Evolutionary conservation across 2,797 vertebrate genomes (phyloP).

Genomic region (Danio kyathit): DNA sequence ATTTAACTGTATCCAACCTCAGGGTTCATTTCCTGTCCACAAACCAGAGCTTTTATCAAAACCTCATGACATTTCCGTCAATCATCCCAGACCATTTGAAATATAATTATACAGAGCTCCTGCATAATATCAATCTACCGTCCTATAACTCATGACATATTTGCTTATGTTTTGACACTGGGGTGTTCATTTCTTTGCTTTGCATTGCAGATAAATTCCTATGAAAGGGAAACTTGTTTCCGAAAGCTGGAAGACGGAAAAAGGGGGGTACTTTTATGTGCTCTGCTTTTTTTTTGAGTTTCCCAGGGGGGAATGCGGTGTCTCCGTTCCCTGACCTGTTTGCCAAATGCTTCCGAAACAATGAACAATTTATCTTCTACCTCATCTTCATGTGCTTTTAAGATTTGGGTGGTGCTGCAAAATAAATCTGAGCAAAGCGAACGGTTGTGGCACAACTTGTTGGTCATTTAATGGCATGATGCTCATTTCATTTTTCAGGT

Average conservation of each 20-base stretch:
- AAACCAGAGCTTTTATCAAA: conserved; percentile 34
- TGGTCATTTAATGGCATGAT: not conserved
- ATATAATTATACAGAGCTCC: conserved; percentile 20
- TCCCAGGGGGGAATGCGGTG: conserved; percentile 72
- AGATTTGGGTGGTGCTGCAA: conserved; percentile 51
- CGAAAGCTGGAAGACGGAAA: conserved; percentile 35
- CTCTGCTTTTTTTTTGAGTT: conserved; percentile 69
- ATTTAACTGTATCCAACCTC: conserved; percentile 40
- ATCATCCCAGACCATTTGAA: conserved; percentile 37
- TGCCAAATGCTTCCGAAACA: conserved; percentile 76
- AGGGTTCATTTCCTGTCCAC: conserved; percentile 45
- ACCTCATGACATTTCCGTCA: conserved; percentile 42
- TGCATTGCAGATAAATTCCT: conserved; percentile 44
- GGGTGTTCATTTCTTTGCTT: conserved; percentile 48
- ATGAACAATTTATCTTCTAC: conserved; percentile 74
- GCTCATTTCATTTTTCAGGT: not conserved
- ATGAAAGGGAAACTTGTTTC: conserved; percentile 46
- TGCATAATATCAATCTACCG: conserved; percentile 26
- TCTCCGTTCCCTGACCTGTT: conserved; percentile 70
- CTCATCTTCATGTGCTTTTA: conserved; percentile 63
- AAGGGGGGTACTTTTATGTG: not conserved
- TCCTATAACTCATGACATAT: conserved; percentile 44
- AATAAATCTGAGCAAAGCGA: conserved; percentile 54
- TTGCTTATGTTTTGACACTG: conserved; percentile 42
- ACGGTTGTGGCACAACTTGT: not conserved